Evolutionary conservation across 2,113 vertebrate genomes (phyloP).

Genomic region (Cynopterus brachyotis): DNA sequence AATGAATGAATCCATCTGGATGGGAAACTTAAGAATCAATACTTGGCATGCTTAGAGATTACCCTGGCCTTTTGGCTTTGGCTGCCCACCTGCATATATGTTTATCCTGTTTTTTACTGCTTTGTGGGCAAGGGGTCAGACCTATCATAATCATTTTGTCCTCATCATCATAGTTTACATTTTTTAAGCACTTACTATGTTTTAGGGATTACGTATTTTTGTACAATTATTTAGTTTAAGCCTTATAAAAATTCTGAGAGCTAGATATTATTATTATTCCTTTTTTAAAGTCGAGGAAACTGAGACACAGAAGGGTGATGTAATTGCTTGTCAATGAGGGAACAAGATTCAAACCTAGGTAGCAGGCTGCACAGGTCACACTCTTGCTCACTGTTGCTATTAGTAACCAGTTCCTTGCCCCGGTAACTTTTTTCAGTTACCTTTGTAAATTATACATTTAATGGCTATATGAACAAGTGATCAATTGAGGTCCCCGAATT

Average conservation of each 20-base stretch:
- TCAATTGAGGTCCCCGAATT: not conserved
- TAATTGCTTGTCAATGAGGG: not conserved
- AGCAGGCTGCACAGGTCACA: not conserved
- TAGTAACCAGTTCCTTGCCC: not conserved
- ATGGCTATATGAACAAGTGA: not conserved
- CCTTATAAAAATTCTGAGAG: not conserved
- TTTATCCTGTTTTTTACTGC: too few species aligned
- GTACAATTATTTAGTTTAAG: not conserved
- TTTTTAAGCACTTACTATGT: too few species aligned
- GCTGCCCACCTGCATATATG: too few species aligned
- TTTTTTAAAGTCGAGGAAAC: not conserved
- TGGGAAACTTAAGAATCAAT: too few species aligned
- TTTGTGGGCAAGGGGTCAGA: too few species aligned
- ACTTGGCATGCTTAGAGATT: too few species aligned
- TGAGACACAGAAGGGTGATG: not conserved
- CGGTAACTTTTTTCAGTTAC: not conserved
- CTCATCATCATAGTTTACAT: too few species aligned
- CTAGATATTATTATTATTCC: not conserved
- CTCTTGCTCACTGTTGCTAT: not conserved
- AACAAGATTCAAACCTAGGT: not conserved
- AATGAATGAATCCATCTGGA: too few species aligned
- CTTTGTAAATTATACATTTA: not conserved
- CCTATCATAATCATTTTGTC: too few species aligned
- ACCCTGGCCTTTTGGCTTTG: too few species aligned
- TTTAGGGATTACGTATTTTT: too few species aligned